Base-by-base conservation (phyloP, 2,113 vertebrate genomes). In the Mionectes macconnelli region DNA sequence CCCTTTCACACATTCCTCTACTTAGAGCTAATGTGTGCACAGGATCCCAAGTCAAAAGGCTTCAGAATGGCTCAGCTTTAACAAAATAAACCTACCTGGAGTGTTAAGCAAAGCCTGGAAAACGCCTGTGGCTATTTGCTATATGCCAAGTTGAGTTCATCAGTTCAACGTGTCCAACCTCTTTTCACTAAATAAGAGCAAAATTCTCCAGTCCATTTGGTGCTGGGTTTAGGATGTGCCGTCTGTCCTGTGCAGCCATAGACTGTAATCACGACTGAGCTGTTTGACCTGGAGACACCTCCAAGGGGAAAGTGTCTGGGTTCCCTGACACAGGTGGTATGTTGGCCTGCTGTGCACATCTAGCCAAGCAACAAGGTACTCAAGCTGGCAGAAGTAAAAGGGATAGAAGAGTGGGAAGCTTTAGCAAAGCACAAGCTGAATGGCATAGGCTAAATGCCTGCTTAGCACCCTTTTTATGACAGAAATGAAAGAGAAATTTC, bases 121-220 rank as follows among this genome's bases (percentile, higher is more conserved):
- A 79, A 40, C 40, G 35, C 33, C 49, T 62, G 14, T 80, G 50
- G 53, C 90, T 86, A 7, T 81, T 86, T 87, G 53, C 79, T 81
- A 1, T 39, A n/a, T 20, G 47, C 42, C 57, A 83, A 66, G 52
- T 15, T 88, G 79, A 96, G 77, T 57, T 89, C 86, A 92, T 84
- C 85, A 69, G 44, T 91, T 86, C 82, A 57, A 56, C 53, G 6
- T 57, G 57, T 16, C 70, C 49, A 45, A 88, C 57, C 5, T 17
- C 44, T 83, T 88, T 83, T 80, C 90, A 63, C 94, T 93, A 90
- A 90, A 84, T 77, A 86, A 89, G 83, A 83, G 33, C 85, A 90
- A 80, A 74, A 74, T 39, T 55, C 45, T 62, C 15, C 37, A 30
- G 62, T 64, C 40, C 1, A 0, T 40, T 84, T 2, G 1, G 8